Conservation (phyloP, 2,113 vertebrate species). For the Sardina pilchardus region DNA sequence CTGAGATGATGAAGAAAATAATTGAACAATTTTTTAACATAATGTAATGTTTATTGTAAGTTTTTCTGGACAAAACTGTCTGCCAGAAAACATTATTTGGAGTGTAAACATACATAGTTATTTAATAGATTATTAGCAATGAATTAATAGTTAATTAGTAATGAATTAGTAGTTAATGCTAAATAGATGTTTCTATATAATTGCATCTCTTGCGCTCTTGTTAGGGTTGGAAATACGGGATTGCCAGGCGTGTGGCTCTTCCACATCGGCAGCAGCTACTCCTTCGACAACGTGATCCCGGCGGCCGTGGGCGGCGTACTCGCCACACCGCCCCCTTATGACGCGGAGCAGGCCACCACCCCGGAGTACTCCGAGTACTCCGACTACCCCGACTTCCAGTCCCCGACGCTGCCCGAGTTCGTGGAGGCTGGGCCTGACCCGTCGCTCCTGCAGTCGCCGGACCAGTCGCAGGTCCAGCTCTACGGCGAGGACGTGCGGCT, state of each 20-base stretch:
- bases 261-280: slow-evolving; percentile 77
- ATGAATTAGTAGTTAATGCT: too few relatives aligned
- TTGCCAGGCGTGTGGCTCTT: slow-evolving; percentile 90
- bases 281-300: slow-evolving; percentile 77
- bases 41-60: too few relatives aligned
- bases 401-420: slow-evolving; percentile 40
- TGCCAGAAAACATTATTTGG: too few relatives aligned
- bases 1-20: too few relatives aligned
- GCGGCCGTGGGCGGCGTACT: slow-evolving; percentile 51
- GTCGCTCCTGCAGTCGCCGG: slow-evolving; percentile 19
- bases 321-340: slow-evolving; percentile 31
- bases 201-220: background rate
- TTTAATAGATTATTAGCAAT: too few relatives aligned
- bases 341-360: slow-evolving; percentile 34
- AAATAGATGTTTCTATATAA: too few relatives aligned
- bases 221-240: slow-evolving; percentile 83
- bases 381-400: slow-evolving; percentile 60
- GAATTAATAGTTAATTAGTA: too few relatives aligned
- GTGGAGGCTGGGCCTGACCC: slow-evolving; percentile 5
- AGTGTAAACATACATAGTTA: too few relatives aligned
- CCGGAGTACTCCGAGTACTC: slow-evolving; percentile 60
- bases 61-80: too few relatives aligned
- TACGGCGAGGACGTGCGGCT: slow-evolving; percentile 16
- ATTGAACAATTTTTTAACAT: too few relatives aligned
- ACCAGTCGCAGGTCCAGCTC: slow-evolving; percentile 10